These are phyloP conservation scores for Rhinogobio ventralis DNA, from an alignment of 2,797 vertebrate species.

Conservation along the genomic window DNA sequence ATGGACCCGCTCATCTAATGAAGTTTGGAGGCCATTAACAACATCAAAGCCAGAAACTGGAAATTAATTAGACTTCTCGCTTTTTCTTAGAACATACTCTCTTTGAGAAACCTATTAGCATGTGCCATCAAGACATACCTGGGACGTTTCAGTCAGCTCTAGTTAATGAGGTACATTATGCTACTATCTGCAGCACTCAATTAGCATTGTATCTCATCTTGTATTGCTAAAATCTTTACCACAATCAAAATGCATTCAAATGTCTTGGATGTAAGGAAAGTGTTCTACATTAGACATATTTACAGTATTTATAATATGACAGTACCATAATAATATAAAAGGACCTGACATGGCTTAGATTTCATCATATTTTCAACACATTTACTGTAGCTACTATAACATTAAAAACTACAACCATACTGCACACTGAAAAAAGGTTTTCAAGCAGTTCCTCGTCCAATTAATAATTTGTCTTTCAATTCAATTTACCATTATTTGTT, in stretches of 20 bases:
- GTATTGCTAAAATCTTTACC: not conserved
- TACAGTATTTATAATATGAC: not conserved
- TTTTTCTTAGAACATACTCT: constrained; percentile 75
- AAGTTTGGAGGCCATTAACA: constrained; percentile 84
- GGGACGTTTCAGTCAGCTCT: constrained; percentile 62
- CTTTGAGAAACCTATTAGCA: constrained; percentile 78
- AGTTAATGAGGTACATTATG: constrained; percentile 57
- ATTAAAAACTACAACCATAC: not conserved
- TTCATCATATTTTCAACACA: not conserved
- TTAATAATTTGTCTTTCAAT: too few species aligned
- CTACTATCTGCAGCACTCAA: constrained; percentile 49
- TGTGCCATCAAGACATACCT: constrained; percentile 77
- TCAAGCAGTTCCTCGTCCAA: too few species aligned
- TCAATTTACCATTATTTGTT: too few species aligned
- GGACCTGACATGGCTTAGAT: not conserved
- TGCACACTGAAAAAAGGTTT: too few species aligned
- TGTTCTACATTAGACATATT: not conserved
- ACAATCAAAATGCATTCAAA: constrained; percentile 7
- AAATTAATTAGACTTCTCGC: constrained; percentile 83
- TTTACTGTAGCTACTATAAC: not conserved
- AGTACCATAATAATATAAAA: not conserved
- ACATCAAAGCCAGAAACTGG: constrained; percentile 85
- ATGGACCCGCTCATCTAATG: constrained; percentile 78
- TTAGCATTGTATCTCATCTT: constrained; percentile 30
- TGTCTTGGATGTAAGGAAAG: constrained; percentile 17